These are phyloP conservation scores for Petrosia ficiformis DNA, from an alignment of 37 sponge, comb jelly and placozoan genomes.

Conservation along the genomic window DNA sequence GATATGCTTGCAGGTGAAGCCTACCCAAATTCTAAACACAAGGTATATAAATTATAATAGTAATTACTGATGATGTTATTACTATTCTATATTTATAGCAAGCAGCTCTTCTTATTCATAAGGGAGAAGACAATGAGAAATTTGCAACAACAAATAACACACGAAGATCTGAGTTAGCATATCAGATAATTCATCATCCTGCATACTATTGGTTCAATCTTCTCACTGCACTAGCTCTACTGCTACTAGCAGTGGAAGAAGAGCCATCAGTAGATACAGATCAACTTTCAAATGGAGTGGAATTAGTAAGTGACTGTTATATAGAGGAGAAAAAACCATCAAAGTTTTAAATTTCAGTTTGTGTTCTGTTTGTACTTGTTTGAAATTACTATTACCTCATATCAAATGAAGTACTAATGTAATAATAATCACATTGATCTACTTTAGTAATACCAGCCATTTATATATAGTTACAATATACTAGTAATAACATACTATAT, in stretches of 20 bases:
- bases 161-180: slow-evolving; percentile 56
- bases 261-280: slow-evolving; percentile 26
- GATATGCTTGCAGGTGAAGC: not conserved
- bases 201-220: slow-evolving; percentile 42
- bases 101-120: slow-evolving; percentile 69
- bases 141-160: slow-evolving; percentile 49
- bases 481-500: too few species aligned
- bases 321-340: not conserved
- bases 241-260: slow-evolving; percentile 71
- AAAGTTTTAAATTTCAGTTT: too few species aligned
- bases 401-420: too few species aligned
- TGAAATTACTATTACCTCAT: too few species aligned
- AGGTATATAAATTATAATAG: not conserved
- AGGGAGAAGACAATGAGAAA: slow-evolving; percentile 83
- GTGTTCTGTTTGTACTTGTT: too few species aligned
- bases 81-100: slow-evolving; percentile 37
- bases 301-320: not conserved
- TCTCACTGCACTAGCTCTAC: slow-evolving; percentile 31
- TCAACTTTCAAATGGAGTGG: too few species aligned
- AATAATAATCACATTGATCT: too few species aligned
- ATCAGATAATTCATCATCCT: slow-evolving; percentile 66
- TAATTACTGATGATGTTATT: too few species aligned
- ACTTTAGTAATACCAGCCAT: too few species aligned
- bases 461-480: too few species aligned
- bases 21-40: not conserved